These are phyloP conservation scores for Nowickia ferox DNA, from an alignment of 2,888 invertebrate species.

Conservation along the genomic window DNA sequence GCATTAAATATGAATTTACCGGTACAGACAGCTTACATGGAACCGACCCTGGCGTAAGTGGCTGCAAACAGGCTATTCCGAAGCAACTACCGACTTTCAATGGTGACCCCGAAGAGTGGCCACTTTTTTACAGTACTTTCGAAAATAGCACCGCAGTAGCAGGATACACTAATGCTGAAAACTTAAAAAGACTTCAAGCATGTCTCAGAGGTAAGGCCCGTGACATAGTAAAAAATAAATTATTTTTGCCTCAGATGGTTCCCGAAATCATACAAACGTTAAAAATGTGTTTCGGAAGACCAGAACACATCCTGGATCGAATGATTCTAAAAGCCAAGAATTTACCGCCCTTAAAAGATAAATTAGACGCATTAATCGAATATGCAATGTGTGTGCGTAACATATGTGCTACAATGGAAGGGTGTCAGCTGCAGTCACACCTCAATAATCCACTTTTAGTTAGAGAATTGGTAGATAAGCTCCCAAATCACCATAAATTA, in stretches of 20 bases:
- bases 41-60: not conserved
- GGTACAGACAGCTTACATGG: not conserved
- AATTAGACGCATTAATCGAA: too few species aligned
- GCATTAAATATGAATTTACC: not conserved
- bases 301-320: too few species aligned
- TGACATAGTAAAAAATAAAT: conserved; percentile 18
- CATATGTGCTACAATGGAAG: conserved; percentile 45
- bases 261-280: conserved; percentile 52
- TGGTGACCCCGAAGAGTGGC: conserved; percentile 12
- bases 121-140: conserved; percentile 4
- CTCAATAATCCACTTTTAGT: conserved; percentile 38
- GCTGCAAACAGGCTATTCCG: conserved; percentile 2
- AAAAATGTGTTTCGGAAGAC: conserved; percentile 33
- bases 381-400: conserved; percentile 15
- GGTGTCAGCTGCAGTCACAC: conserved; percentile 38
- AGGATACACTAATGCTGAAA: conserved; percentile 40
- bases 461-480: conserved; percentile 51
- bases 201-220: conserved; percentile 49
- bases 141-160: conserved; percentile 31
- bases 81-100: conserved; percentile 4
- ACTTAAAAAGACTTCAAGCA: conserved; percentile 24
- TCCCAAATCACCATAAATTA: conserved; percentile 45
- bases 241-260: conserved; percentile 32
- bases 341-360: too few species aligned
- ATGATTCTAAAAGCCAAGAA: too few species aligned